Conservation (phyloP, 2,888 invertebrate species). For the Linnaemya tessellans region DNA sequence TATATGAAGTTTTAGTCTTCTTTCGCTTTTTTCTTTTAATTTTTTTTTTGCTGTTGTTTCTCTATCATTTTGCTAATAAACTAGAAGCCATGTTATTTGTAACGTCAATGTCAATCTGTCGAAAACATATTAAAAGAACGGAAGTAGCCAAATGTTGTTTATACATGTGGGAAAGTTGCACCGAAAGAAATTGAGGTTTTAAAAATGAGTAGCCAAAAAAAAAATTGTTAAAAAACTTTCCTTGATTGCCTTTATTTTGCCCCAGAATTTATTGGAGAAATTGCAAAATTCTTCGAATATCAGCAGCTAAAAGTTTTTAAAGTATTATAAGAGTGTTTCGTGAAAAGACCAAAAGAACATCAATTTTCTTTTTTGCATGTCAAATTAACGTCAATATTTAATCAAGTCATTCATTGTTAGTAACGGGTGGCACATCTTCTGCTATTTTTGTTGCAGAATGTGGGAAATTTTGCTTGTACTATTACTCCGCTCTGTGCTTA, state of each 20-base stretch:
- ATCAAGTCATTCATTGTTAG: neutral
- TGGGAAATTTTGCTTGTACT: neutral
- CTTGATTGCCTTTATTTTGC: neutral
- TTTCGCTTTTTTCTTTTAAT: conserved; percentile 57
- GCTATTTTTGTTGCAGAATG: neutral
- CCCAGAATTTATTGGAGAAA: neutral
- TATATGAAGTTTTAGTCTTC: conserved; percentile 74
- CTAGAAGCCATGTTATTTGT: conserved; percentile 71
- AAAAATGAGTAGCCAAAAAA: neutral
- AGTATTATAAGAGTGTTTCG: neutral
- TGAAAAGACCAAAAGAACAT: neutral
- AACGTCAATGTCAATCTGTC: conserved; percentile 82
- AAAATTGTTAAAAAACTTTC: neutral
- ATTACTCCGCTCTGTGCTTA: too few species aligned
- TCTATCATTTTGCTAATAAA: conserved; percentile 37
- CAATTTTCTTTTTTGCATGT: neutral
- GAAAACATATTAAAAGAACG: conserved; percentile 79
- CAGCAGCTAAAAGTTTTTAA: neutral
- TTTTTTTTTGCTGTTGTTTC: conserved; percentile 7
- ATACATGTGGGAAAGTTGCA: conserved; percentile 29
- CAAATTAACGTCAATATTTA: neutral
- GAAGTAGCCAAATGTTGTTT: conserved; percentile 79
- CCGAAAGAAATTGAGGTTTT: conserved; percentile 2
- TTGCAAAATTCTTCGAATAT: neutral
- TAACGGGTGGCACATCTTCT: neutral